Conservation (phyloP, 2,113 vertebrate genomes). For the Serinus canaria region DNA sequence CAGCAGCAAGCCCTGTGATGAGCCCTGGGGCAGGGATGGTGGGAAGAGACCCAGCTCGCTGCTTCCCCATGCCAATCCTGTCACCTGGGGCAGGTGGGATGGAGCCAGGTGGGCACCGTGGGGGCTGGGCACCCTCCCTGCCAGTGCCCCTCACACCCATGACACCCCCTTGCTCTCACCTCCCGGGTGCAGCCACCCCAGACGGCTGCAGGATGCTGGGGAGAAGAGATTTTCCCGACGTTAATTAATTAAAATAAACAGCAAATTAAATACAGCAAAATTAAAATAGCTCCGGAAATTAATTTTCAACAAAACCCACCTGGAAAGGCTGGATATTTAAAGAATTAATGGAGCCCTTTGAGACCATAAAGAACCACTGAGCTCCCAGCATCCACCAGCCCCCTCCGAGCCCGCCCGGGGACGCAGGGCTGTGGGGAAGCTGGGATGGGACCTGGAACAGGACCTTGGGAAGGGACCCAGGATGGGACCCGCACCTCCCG, state of each 20-base stretch:
- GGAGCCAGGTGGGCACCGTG: neutral
- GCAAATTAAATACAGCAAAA: conserved; percentile 85
- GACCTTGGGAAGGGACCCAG: neutral
- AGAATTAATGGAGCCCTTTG: conserved; percentile 65
- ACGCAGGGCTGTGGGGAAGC: neutral
- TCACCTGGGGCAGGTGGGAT: neutral
- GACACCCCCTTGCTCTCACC: neutral
- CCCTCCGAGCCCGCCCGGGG: neutral
- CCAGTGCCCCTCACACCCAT: neutral
- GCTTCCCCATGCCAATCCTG: neutral
- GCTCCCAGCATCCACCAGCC: conserved; percentile 18
- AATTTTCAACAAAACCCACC: conserved; percentile 78
- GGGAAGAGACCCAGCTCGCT: neutral
- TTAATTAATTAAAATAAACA: conserved; percentile 86
- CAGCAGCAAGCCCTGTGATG: neutral
- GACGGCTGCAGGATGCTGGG: conserved; percentile 64
- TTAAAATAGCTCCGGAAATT: conserved; percentile 85
- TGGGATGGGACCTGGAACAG: neutral
- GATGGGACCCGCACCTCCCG: neutral
- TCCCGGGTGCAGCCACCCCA: conserved; percentile 43
- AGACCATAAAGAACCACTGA: conserved; percentile 24
- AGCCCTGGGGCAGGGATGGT: neutral
- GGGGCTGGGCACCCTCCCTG: neutral
- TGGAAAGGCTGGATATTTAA: conserved; percentile 77
- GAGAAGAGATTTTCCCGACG: conserved; percentile 70